Evolutionary conservation across 1,140 invertebrate genomes (phyloP), one percentile per base, ranked within the genome.

Genomic region (Hyposmocoma kahamanoa): DNA sequence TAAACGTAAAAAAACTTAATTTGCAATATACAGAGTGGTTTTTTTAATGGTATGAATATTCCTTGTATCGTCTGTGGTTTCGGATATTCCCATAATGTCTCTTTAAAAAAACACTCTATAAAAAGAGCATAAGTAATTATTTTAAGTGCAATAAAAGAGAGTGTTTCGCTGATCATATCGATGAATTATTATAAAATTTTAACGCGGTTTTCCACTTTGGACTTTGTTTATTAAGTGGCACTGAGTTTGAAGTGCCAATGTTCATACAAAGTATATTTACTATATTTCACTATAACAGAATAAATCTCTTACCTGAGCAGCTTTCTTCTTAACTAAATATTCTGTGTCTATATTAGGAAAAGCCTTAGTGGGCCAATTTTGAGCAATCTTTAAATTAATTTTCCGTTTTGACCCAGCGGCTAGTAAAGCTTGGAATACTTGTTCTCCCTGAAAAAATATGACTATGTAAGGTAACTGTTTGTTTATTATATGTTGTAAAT

Each of bases 351-450:
- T 75, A 72, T 95, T 92, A 13, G 93, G 92, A 58, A 89, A 89
- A 24, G 77, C 53, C 67, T 89, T 89, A 9, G 91, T 90, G 2
- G 94, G 93, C 59, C 89, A 85, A 80, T 94, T 97, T 88, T 98
- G 96, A 58, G 92, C 95, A 71, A 98, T 97, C 83, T 91, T 92
- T 15, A 98, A 88, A 36, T 89, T 87, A n/a, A 98, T 88, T 0
- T 90, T 89, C 42, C 91, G 83, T 36, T 91, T 88, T 38, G 88
- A 89, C 1, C 95, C 95, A 26, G 94, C 93, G 56, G 90, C 85
- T 39, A 94, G 76, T 10, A 98, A 75, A 21, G 90, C 88, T 48
- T 93, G 87, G 67, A 97, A 97, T 11, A 98, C 91, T 62, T 92
- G 88, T 86, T 97, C 94, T 24, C 97, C 97, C 92, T 96, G 41